phyloP scores from a whole-genome alignment of 2,113 vertebrate species.

The Vombatus ursinus region DNA sequence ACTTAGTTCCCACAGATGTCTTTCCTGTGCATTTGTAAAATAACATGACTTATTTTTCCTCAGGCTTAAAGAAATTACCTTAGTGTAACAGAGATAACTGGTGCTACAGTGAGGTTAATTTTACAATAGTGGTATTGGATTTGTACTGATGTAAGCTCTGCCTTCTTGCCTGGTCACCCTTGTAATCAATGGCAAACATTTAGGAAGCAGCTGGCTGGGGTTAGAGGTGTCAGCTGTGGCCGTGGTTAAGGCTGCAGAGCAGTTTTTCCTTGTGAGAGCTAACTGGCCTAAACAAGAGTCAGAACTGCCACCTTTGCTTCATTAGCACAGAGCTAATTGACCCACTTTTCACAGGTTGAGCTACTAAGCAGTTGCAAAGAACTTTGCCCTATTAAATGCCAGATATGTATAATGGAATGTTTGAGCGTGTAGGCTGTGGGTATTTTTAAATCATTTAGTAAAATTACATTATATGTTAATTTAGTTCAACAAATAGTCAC shows the following conservation, averaged over 20 bases:
- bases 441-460: not conserved
- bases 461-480: not conserved
- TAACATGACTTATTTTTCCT: not conserved
- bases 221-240: fast-evolving
- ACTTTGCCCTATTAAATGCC: not conserved
- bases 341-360: not conserved
- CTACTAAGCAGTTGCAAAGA: conserved; percentile 1
- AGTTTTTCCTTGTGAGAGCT: not conserved
- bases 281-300: not conserved
- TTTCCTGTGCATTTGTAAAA: not conserved
- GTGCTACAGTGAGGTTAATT: not conserved
- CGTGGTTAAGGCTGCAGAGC: not conserved
- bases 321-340: conserved; percentile 4
- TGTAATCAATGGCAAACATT: conserved; percentile 6
- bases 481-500: not conserved
- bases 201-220: not conserved
- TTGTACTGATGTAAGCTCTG: not conserved
- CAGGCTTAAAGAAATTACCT: not conserved
- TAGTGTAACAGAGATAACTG: not conserved
- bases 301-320: not conserved
- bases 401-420: conserved; percentile 1
- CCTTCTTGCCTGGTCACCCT: not conserved
- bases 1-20: not conserved
- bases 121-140: not conserved
- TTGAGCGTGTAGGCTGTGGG: not conserved